Evolutionary conservation across 1,140 invertebrate species (phyloP).

Genomic region (Mercenaria mercenaria): DNA sequence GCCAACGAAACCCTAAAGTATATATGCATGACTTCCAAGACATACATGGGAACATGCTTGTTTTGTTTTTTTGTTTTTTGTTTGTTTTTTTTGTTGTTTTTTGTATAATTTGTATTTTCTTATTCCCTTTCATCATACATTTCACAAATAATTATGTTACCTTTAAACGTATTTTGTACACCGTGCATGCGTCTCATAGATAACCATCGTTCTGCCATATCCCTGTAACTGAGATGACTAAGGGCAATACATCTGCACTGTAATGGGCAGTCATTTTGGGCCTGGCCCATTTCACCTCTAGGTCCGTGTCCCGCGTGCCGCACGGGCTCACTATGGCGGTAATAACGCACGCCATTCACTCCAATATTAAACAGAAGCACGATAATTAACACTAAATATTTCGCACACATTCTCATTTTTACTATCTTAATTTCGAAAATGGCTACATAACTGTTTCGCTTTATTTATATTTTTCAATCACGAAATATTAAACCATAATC

Average conservation of each 20-base stretch:
- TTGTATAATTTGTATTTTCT: too few species aligned
- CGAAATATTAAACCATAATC: neutral
- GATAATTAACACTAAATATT: neutral
- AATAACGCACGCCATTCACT: slow-evolving; percentile 4
- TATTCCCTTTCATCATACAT: too few species aligned
- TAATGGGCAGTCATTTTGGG: slow-evolving; percentile 39
- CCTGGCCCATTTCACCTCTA: neutral
- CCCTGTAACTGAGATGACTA: slow-evolving; percentile 51
- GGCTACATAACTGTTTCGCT: neutral
- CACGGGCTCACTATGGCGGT: slow-evolving; percentile 16
- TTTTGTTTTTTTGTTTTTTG: too few species aligned
- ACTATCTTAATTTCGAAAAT: neutral
- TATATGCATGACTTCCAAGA: too few species aligned
- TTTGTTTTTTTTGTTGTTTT: too few species aligned
- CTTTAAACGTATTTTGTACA: slow-evolving; percentile 45
- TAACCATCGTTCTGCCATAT: slow-evolving; percentile 61
- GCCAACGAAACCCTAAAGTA: too few species aligned
- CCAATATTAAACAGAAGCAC: neutral
- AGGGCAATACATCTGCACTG: slow-evolving; percentile 65
- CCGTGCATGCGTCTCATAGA: slow-evolving; percentile 49
- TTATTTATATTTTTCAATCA: neutral
- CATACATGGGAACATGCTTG: too few species aligned
- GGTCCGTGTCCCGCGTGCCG: neutral
- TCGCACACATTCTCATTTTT: neutral
- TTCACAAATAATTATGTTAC: neutral